Conservation (phyloP, 2,113 vertebrate genomes). For the Pungitius pungitius region DNA sequence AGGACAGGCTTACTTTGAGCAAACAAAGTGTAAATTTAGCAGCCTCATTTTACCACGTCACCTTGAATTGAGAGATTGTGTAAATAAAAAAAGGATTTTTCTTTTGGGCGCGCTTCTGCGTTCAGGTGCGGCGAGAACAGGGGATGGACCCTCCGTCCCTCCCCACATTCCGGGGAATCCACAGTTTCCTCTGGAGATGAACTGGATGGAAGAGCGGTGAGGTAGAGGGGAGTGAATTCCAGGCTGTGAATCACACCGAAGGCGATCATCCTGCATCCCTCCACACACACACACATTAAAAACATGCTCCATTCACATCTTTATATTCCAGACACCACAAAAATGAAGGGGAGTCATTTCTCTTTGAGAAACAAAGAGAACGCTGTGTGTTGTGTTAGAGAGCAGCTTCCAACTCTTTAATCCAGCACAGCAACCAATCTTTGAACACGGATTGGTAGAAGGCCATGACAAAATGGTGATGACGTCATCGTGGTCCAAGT, state of each 20-base stretch:
- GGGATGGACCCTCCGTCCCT: constrained; percentile 48
- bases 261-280: neutral
- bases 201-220: constrained; percentile 39
- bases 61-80: neutral
- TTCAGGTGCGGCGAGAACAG: constrained; percentile 59
- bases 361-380: neutral
- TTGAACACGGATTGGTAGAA: neutral
- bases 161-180: constrained; percentile 57
- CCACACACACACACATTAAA: constrained; percentile 12
- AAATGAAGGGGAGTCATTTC: neutral
- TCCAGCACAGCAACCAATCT: neutral
- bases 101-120: neutral
- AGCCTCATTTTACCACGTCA: neutral
- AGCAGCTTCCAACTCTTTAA: neutral
- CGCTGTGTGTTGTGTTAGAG: neutral
- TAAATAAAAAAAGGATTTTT: neutral
- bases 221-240: constrained; percentile 32
- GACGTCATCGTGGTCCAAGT: neutral
- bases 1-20: neutral
- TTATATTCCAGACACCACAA: neutral
- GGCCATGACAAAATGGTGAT: neutral
- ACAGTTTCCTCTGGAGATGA: constrained; percentile 34
- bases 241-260: constrained; percentile 18
- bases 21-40: neutral
- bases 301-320: neutral